Conservation (phyloP, 2,888 invertebrate species). For the Lepeophtheirus nordmannii region DNA sequence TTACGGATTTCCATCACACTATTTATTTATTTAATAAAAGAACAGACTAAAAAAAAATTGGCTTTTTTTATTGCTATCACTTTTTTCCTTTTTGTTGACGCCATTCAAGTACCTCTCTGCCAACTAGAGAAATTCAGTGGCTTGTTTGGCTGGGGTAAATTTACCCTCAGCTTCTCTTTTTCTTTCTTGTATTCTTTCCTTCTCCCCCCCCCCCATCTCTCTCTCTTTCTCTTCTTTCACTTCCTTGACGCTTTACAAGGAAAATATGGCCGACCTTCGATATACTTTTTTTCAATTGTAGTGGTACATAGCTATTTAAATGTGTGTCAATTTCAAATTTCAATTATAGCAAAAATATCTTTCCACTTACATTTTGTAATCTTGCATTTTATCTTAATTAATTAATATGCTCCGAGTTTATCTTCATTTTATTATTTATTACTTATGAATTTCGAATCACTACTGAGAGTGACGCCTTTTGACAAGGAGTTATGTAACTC, state of each 20-base stretch:
- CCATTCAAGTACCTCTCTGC: background rate
- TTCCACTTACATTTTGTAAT: no score
- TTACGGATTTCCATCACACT: constrained; percentile 1
- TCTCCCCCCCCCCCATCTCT: background rate
- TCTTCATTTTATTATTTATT: no score
- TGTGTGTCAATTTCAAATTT: no score
- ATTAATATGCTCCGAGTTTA: no score
- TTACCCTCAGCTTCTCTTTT: background rate
- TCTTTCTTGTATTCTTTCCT: background rate
- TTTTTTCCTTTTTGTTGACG: constrained; percentile 6
- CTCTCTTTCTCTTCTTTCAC: constrained; percentile 3
- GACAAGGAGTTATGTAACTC: no score
- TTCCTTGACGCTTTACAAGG: constrained; percentile 6
- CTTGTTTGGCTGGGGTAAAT: background rate
- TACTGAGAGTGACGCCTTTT: no score
- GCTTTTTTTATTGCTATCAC: constrained; percentile 6
- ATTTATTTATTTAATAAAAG: background rate
- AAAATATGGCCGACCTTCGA: constrained; percentile 4
- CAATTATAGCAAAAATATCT: no score
- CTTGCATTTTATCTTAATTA: no score
- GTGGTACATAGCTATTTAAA: no score
- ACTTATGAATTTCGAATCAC: no score
- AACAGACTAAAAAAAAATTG: constrained; percentile 3
- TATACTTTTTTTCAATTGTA: background rate
- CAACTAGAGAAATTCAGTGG: constrained; percentile 3